phyloP scores from a whole-genome alignment of 2,888 invertebrate species.

The Eudemis profundana region DNA sequence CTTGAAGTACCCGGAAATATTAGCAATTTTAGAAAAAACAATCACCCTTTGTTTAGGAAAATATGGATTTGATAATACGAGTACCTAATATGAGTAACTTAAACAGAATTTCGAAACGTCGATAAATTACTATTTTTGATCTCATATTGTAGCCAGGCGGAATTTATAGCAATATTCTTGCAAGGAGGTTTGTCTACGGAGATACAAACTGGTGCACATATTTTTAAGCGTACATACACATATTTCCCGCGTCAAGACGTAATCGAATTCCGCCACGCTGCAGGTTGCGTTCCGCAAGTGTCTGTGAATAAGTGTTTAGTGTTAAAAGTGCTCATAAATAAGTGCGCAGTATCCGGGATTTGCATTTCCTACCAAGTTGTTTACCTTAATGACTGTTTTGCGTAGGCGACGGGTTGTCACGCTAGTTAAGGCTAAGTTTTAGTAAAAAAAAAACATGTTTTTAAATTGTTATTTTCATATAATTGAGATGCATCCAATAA shows the following conservation, averaged over 20 bases:
- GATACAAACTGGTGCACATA: conserved; percentile 28
- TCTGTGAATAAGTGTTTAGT: not conserved
- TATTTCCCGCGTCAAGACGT: conserved; percentile 15
- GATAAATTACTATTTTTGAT: too few relatives aligned
- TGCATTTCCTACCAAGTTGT: conserved; percentile 35
- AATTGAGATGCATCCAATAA: too few relatives aligned
- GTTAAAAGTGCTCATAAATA: conserved; percentile 24
- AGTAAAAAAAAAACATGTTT: not conserved
- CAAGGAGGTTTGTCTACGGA: conserved; percentile 15
- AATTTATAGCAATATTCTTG: conserved; percentile 25
- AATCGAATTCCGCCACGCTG: conserved; percentile 18
- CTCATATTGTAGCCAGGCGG: not conserved
- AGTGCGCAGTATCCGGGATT: conserved; percentile 25
- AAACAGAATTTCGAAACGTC: too few relatives aligned
- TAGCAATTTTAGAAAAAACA: too few relatives aligned
- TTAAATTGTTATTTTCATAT: too few relatives aligned
- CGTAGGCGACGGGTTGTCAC: conserved; percentile 23
- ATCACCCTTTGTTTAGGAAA: too few relatives aligned
- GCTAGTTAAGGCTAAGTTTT: conserved; percentile 23
- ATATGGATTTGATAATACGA: too few relatives aligned
- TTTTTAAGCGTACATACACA: conserved; percentile 30
- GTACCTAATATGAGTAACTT: too few relatives aligned
- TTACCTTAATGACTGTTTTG: conserved; percentile 31
- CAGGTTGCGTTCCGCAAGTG: conserved; percentile 1
- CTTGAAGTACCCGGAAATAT: too few relatives aligned